Evolutionary conservation across 1,140 invertebrate genomes (phyloP), one percentile per base, ranked within the genome.

Genomic region (Trichoplusia ni): DNA sequence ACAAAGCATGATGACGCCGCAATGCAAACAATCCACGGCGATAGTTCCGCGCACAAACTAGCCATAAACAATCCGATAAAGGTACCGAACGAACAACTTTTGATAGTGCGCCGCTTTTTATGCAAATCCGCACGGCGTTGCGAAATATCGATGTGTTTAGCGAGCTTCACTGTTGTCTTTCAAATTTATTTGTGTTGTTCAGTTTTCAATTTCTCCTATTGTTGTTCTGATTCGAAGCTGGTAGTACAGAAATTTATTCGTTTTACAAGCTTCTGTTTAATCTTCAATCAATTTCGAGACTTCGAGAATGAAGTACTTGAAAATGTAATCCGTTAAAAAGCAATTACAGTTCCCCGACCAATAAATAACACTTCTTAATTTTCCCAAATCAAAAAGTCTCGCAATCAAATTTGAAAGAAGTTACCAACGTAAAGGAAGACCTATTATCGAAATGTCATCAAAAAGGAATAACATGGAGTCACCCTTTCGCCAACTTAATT

Each of bases 21-120:
- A 64, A 64, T 64, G 62, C 31, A 56, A 64, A 56, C 40, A 46
- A 56, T 56, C 18, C 51, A 13, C 4, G 19, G 27, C 56, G 27
- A 47, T 46, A 64, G 46, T 37, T 40, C 13, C 51, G 38, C 16
- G 35, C 9, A 33, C 40, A 40, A 56, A 56, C 49, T 64, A 64
- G 11, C 51, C 38, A 49, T 64, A 64, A 56, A 56, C 56, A 54
- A 67, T 61, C 31, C 47, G 58, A 67, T 61, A 67, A 61, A 67
- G 56, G 46, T n/a, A 58, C 14, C 18, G 25, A 56, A 64, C 35
- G 49, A 18, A 27, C 38, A 56, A 64, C 31, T 46, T 64, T 64
- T 64, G 46, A 64, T 64, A 47, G 62, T 47, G 47, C 19, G 27
- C 40, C 19, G 42, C 49, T 64, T 64, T 64, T 64, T 64, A 64